Evolutionary conservation across 1,140 invertebrate genomes (phyloP), one percentile per base, ranked within the genome.

Genomic region (Apis florea): DNA sequence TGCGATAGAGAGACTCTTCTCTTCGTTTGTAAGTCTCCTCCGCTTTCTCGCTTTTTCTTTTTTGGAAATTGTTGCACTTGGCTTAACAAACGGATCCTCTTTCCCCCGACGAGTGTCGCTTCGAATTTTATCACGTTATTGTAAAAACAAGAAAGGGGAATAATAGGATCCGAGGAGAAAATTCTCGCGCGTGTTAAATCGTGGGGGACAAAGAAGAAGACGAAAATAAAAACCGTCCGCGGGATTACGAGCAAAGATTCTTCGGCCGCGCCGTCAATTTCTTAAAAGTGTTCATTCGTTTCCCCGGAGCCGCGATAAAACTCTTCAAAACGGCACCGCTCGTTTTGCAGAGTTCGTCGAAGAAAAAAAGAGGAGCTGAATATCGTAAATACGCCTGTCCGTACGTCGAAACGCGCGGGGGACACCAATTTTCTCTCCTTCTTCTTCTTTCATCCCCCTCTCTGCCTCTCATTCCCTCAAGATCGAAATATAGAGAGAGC

Each of bases 401-500:
- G 47, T 66, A 19, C 40, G n/a, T 86, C 82, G 56, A 84, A 81
- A 81, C 66, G 11, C 21, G 6, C 2, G 76, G 51, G 63, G 58
- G 70, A 51, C 17, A 9, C 19, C 17, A 49, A 53, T 79, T 66
- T 61, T 15, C n/a, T 64, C 66, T 51, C 9, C 12, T 15, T 24
- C 8, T 12, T 21, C 8, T 8, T 49, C 0, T 8, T 15, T 58
- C 54, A n/a, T 82, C 10, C 72, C 63, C 58, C 76, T 82, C 86
- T 83, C 67, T 69, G 67, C n/a, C 15, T 66, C 70, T 13, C n/a
- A 74, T 67, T 15, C 26, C 59, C 64, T 59, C 63, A 12, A 53
- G 53, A 83, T 81, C 69, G 72, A 84, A 86, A 87, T 64, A 72
- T 12, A 73, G 40, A 64, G 73, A n/a, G n/a, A n/a, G n/a, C n/a